These are phyloP conservation scores for Drosophila trapezifrons DNA, from an alignment of 1,140 invertebrate genomes.

Conservation along the genomic window DNA sequence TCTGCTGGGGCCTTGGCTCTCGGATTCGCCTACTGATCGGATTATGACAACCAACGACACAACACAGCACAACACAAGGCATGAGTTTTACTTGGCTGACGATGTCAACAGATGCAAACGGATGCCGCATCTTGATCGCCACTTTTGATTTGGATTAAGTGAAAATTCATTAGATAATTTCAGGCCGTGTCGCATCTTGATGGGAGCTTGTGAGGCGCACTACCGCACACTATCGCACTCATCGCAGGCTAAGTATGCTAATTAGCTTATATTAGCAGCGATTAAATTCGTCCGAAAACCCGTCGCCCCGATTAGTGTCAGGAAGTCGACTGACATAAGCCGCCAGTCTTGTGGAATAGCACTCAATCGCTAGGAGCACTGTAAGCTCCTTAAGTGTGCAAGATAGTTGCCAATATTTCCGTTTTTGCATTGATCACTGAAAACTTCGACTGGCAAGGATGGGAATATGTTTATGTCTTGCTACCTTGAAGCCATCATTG, in stretches of 20 bases:
- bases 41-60: conserved; percentile 80
- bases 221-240: conserved; percentile 46
- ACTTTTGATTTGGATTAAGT: conserved; percentile 78
- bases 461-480: conserved; percentile 13
- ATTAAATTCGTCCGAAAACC: conserved; percentile 33
- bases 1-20: conserved; percentile 26
- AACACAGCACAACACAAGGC: conserved; percentile 40
- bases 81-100: conserved; percentile 47
- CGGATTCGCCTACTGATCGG: conserved; percentile 62
- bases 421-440: conserved; percentile 14
- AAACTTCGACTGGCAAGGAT: conserved; percentile 1
- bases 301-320: conserved; percentile 52
- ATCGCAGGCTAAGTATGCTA: conserved; percentile 58
- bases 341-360: conserved; percentile 20
- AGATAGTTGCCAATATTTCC: conserved; percentile 43
- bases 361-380: conserved; percentile 28
- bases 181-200: conserved; percentile 47
- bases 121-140: conserved; percentile 62
- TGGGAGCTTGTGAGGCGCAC: conserved; percentile 64
- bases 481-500: background rate
- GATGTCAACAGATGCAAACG: conserved; percentile 73
- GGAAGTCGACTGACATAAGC: conserved; percentile 46
- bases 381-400: conserved; percentile 62
- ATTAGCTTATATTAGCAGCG: conserved; percentile 71
- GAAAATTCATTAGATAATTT: conserved; percentile 82